These are phyloP conservation scores for Sebastiscus tertius DNA, from an alignment of 2,797 vertebrate species.

Conservation along the genomic window DNA sequence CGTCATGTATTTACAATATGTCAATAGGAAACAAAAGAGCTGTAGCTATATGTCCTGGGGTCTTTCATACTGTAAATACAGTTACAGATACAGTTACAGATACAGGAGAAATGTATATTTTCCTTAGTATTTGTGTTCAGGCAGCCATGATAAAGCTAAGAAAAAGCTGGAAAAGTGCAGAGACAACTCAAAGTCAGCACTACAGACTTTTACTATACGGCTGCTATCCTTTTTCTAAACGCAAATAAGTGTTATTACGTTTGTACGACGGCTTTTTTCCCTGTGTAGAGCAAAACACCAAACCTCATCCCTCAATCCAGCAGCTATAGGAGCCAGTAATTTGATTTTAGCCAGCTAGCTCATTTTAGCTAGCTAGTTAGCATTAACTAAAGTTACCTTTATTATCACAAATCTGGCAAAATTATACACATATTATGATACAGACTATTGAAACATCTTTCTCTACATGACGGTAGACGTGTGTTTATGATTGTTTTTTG, in stretches of 20 bases:
- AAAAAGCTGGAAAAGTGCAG: background rate
- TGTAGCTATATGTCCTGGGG: background rate
- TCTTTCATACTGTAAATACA: background rate
- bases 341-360: conserved; percentile 10
- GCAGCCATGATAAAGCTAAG: background rate
- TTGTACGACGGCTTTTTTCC: background rate
- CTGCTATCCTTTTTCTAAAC: background rate
- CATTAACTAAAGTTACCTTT: conserved; percentile 21
- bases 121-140: no score
- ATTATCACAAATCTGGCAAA: background rate
- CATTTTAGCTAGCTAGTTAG: conserved; percentile 41
- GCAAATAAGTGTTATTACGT: background rate
- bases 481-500: fast-evolving
- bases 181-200: background rate
- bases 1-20: background rate
- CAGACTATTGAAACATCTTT: fast-evolving
- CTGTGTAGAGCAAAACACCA: background rate
- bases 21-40: background rate
- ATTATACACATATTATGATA: background rate
- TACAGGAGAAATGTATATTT: no score
- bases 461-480: fast-evolving
- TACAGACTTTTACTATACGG: background rate
- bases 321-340: background rate
- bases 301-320: background rate
- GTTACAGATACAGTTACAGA: no score